Evolutionary conservation across 2,113 vertebrate genomes (phyloP).

Genomic region (Holacanthus passer): DNA sequence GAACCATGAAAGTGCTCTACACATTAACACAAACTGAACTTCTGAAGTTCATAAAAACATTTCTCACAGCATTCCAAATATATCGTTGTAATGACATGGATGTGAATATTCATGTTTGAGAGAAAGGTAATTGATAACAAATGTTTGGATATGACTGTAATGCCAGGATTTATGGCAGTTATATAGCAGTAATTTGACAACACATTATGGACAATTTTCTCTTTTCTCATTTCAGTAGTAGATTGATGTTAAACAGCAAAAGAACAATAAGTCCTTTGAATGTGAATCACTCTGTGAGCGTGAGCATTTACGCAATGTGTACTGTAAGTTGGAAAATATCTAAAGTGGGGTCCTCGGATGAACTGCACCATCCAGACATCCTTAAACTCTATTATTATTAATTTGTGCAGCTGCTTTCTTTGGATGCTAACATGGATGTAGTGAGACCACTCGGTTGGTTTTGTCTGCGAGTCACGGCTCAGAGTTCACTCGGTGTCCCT

Average conservation of each 20-base stretch:
- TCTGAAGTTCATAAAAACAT: slow-evolving; percentile 7
- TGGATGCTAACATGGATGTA: slow-evolving; percentile 35
- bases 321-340: slow-evolving; percentile 22
- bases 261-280: slow-evolving; percentile 21
- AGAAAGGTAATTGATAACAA: slow-evolving; percentile 41
- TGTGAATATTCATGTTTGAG: slow-evolving; percentile 32
- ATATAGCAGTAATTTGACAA: slow-evolving; percentile 24
- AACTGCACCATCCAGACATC: slow-evolving; percentile 16
- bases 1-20: not conserved
- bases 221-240: not conserved
- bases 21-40: not conserved
- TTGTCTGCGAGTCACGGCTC: slow-evolving; percentile 30
- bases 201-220: slow-evolving; percentile 28
- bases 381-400: slow-evolving; percentile 29
- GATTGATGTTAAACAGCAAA: slow-evolving; percentile 31
- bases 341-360: slow-evolving; percentile 18
- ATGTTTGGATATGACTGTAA: slow-evolving; percentile 11
- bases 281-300: slow-evolving; percentile 10
- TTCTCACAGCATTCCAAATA: not conserved
- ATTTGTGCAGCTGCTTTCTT: slow-evolving; percentile 56
- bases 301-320: not conserved
- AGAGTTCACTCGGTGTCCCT: slow-evolving; percentile 55
- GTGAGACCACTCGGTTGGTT: slow-evolving; percentile 10
- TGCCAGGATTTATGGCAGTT: slow-evolving; percentile 12
- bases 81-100: not conserved